Percentiles rank a stretch among this genome's conserved stretches.
phyloP scores from a whole-genome alignment of 2,888 invertebrate genomes.

The Stenurella melanura region DNA sequence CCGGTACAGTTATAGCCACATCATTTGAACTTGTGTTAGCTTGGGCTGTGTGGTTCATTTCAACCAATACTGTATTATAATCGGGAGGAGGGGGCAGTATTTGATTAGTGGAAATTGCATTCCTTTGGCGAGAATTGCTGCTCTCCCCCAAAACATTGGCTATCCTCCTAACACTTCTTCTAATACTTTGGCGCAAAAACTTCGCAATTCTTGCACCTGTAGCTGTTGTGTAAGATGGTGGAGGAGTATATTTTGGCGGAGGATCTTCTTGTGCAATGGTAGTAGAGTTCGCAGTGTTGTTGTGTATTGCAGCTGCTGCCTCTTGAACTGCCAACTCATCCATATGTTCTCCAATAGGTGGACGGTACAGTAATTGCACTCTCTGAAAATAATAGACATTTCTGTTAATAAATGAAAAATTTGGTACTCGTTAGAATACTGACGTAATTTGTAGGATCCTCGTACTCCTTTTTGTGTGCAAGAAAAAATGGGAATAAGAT shows the following conservation, averaged over 20 bases:
- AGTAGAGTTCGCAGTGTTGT: constrained; percentile 55
- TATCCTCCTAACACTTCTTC: constrained; percentile 85
- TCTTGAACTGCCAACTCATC: constrained; percentile 71
- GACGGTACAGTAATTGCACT: constrained; percentile 88
- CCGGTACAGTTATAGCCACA: constrained; percentile 50
- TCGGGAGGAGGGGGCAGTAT: constrained; percentile 77
- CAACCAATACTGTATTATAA: constrained; percentile 79
- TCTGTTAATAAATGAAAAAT: background rate
- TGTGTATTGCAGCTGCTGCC: constrained; percentile 62
- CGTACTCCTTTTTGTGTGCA: constrained; percentile 57
- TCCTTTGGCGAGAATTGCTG: constrained; percentile 62
- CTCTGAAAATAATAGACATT: constrained; percentile 77
- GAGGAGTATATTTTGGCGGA: constrained; percentile 95
- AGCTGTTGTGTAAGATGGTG: constrained; percentile 93
- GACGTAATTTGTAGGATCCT: constrained; percentile 59
- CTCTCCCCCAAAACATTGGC: constrained; percentile 75
- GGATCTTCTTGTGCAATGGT: constrained; percentile 79
- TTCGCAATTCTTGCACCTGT: constrained; percentile 89
- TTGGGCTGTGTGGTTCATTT: constrained; percentile 75
- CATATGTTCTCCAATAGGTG: constrained; percentile 76
- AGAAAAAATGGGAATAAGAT: constrained; percentile 37
- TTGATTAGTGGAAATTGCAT: constrained; percentile 44
- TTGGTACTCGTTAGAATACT: constrained; percentile 51
- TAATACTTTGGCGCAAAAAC: constrained; percentile 83
- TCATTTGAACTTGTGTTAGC: constrained; percentile 55